Conservation (phyloP, 2,888 invertebrate species). For the Temnothorax unifasciatus region DNA sequence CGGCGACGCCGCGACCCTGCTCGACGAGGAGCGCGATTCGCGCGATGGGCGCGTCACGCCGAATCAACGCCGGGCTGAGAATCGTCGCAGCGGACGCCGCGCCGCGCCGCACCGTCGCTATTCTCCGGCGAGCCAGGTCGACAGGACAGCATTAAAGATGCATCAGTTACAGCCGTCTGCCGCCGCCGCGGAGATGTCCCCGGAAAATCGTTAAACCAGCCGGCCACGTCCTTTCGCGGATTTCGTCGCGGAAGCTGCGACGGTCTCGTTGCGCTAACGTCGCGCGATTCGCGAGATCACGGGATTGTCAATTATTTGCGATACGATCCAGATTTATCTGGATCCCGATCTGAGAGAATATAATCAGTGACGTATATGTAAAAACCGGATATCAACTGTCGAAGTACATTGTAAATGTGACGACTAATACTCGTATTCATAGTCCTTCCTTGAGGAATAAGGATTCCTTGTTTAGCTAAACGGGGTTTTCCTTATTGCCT, state of each 20-base stretch:
- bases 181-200: constrained; percentile 58
- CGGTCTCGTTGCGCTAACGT: not conserved
- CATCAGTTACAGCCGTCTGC: constrained; percentile 60
- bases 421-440: too few relatives aligned
- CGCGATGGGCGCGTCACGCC: constrained; percentile 30
- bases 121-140: constrained; percentile 57
- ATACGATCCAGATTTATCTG: not conserved
- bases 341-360: not conserved
- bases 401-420: not conserved
- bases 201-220: constrained; percentile 69
- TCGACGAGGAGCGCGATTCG: constrained; percentile 47
- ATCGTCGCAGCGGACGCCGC: constrained; percentile 49
- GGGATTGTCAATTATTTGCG: constrained; percentile 1
- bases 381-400: not conserved
- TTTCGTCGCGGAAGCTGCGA: not conserved
- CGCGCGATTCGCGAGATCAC: not conserved
- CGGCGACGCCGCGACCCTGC: constrained; percentile 32
- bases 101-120: not conserved
- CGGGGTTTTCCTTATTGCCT: too few relatives aligned
- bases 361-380: not conserved
- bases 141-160: constrained; percentile 72
- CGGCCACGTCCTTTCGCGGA: constrained; percentile 19
- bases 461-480: too few relatives aligned
- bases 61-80: constrained; percentile 33
- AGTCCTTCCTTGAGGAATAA: too few relatives aligned